Conservation (phyloP, 2,113 vertebrate species). For the Chloropsis cyanopogon region DNA sequence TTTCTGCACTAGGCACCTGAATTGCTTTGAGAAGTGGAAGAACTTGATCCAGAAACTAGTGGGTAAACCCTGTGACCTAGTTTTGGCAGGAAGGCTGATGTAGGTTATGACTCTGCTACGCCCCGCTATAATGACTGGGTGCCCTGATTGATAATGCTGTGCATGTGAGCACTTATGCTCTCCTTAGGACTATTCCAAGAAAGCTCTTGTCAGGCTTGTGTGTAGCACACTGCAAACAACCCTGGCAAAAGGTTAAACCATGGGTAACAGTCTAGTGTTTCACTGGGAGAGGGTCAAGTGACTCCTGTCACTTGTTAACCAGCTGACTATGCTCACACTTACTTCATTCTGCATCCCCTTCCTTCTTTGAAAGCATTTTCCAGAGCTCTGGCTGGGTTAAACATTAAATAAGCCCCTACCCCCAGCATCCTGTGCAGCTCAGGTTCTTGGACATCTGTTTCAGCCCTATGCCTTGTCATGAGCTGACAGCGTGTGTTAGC, state of each 20-base stretch:
- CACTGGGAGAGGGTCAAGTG: background rate
- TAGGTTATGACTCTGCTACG: background rate
- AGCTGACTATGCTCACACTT: background rate
- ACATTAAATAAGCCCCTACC: background rate
- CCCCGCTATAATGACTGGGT: rapidly evolving
- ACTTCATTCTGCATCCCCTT: background rate
- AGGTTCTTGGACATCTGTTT: background rate
- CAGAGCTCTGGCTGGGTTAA: background rate
- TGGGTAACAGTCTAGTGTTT: background rate
- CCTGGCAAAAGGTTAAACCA: background rate
- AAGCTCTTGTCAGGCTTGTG: background rate
- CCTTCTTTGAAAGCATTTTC: background rate
- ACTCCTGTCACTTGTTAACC: background rate
- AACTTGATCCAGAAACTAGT: background rate
- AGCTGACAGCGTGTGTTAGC: background rate
- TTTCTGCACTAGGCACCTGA: background rate
- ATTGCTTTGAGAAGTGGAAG: background rate
- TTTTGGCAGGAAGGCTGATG: background rate
- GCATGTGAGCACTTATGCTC: rapidly evolving
- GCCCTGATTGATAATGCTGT: background rate
- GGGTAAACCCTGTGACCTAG: background rate
- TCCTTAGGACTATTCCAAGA: background rate
- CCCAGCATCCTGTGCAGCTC: background rate
- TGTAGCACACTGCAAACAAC: background rate
- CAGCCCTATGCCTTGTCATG: background rate